These are phyloP conservation scores for Chalcis sispes DNA, from an alignment of 2,888 invertebrate species.

Conservation along the genomic window DNA sequence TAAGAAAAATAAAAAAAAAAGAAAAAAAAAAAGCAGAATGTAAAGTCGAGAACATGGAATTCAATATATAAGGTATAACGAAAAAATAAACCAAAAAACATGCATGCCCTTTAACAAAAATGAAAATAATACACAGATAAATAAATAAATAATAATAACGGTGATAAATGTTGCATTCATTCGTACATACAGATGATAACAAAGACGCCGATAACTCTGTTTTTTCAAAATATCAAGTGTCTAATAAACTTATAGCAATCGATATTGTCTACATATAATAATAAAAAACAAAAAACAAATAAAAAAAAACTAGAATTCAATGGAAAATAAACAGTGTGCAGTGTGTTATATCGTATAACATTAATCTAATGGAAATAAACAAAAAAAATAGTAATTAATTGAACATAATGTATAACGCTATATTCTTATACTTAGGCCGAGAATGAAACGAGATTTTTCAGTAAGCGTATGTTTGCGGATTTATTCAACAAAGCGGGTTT, in stretches of 20 bases:
- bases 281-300: slow-evolving; percentile 61
- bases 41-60: not conserved
- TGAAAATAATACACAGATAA: slow-evolving; percentile 42
- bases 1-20: slow-evolving; percentile 49
- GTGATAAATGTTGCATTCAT: not conserved
- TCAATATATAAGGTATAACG: slow-evolving; percentile 45
- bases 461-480: too few relatives aligned
- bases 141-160: slow-evolving; percentile 14
- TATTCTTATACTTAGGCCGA: slow-evolving; percentile 71
- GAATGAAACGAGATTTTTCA: slow-evolving; percentile 16
- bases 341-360: slow-evolving; percentile 41
- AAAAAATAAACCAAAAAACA: slow-evolving; percentile 47
- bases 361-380: slow-evolving; percentile 65
- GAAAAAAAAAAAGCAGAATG: slow-evolving; percentile 5
- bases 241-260: slow-evolving; percentile 71
- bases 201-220: slow-evolving; percentile 63
- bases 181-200: slow-evolving; percentile 45
- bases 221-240: slow-evolving; percentile 73
- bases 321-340: slow-evolving; percentile 31
- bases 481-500: too few relatives aligned
- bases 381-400: slow-evolving; percentile 70
- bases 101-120: slow-evolving; percentile 53
- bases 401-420: slow-evolving; percentile 65
- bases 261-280: slow-evolving; percentile 72
- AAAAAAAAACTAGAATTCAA: slow-evolving; percentile 60